phyloP scores from a whole-genome alignment of 2,797 vertebrate genomes.

The Poeciliopsis presidionis region DNA sequence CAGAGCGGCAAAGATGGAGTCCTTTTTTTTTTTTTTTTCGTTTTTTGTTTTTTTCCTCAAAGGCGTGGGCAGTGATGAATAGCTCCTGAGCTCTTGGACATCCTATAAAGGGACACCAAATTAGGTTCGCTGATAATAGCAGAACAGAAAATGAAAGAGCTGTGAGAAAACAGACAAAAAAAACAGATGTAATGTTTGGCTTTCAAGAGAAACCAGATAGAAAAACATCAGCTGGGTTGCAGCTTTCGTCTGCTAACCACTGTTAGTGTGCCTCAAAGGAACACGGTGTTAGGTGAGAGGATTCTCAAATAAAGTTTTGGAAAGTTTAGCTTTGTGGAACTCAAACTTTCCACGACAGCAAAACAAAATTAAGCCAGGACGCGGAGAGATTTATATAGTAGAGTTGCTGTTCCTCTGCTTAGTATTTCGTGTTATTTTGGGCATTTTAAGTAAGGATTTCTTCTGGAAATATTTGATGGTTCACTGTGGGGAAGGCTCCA shows the following conservation, averaged over 20 bases:
- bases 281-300: not conserved
- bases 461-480: not conserved
- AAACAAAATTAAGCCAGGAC: not conserved
- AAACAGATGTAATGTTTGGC: constrained; percentile 31
- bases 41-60: not conserved
- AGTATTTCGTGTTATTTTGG: not conserved
- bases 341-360: not conserved
- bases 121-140: constrained; percentile 23
- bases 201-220: not conserved
- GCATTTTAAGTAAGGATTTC: not conserved
- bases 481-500: not conserved
- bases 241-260: not conserved
- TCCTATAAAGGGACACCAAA: constrained; percentile 34
- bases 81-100: constrained; percentile 16
- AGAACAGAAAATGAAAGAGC: constrained; percentile 21
- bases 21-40: not conserved
- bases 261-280: not conserved
- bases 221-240: not conserved
- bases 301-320: not conserved
- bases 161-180: constrained; percentile 20
- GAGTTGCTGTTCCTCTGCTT: not conserved
- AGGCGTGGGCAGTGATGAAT: constrained; percentile 22
- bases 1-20: constrained; percentile 22
- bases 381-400: not conserved
- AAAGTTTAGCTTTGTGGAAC: not conserved